phyloP scores from a whole-genome alignment of 2,888 invertebrate species.

The Aproaerema taeniolella region DNA sequence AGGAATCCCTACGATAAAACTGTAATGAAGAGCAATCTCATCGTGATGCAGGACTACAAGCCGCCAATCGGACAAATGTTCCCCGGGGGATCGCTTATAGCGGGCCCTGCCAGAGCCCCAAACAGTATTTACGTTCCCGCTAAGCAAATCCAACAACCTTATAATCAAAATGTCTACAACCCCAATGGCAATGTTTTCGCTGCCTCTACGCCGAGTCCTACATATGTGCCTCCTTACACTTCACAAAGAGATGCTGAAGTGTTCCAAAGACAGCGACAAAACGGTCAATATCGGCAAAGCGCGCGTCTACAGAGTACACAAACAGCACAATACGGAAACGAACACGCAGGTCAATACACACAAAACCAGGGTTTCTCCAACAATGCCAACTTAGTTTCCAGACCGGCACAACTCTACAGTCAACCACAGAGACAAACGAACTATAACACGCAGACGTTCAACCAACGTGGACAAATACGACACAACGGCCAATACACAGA shows the following conservation, averaged over 20 bases:
- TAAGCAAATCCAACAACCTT: constrained; percentile 44
- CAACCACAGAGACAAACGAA: constrained; percentile 30
- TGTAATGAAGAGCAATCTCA: constrained; percentile 47
- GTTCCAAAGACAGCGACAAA: constrained; percentile 46
- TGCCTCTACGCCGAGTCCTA: constrained; percentile 55
- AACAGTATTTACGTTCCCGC: constrained; percentile 49
- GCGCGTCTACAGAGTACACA: constrained; percentile 15
- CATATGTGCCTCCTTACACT: constrained; percentile 42
- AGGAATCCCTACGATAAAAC: constrained; percentile 55
- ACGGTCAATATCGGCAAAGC: constrained; percentile 34
- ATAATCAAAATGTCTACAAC: constrained; percentile 27
- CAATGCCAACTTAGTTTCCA: constrained; percentile 25
- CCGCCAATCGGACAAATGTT: constrained; percentile 59
- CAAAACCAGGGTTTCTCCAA: constrained; percentile 25
- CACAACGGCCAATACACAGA: constrained; percentile 37
- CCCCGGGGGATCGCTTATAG: constrained; percentile 47
- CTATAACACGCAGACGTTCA: constrained; percentile 25
- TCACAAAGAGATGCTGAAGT: constrained; percentile 36
- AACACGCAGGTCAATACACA: constrained; percentile 34
- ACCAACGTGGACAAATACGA: constrained; percentile 31
- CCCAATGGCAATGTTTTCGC: constrained; percentile 40
- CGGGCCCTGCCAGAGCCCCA: constrained; percentile 43
- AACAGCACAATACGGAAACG: constrained; percentile 21
- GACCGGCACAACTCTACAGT: constrained; percentile 31
- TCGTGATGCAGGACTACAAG: constrained; percentile 65